Conservation (phyloP, 2,888 invertebrate species). For the Erebia aethiops region DNA sequence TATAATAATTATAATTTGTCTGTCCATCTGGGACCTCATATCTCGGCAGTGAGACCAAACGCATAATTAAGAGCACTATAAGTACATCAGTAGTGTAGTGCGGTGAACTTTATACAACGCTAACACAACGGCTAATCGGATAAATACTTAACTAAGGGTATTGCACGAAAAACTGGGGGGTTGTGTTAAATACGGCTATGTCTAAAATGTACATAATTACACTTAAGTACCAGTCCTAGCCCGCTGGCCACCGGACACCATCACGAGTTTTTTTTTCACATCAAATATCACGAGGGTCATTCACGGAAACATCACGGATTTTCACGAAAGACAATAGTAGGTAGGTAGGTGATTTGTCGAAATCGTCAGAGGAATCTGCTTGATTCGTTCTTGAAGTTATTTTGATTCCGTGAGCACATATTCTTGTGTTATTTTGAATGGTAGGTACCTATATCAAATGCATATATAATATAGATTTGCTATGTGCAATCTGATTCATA, state of each 20-base stretch:
- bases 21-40: not conserved
- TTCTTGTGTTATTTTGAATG: no score
- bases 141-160: conserved; percentile 81
- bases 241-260: conserved; percentile 15
- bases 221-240: conserved; percentile 49
- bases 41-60: conserved; percentile 4
- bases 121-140: conserved; percentile 71
- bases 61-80: conserved; percentile 16
- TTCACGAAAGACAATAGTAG: no score
- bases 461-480: no score
- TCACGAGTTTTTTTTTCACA: not conserved
- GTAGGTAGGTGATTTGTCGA: no score
- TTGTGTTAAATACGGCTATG: conserved; percentile 58
- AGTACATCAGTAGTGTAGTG: conserved; percentile 37
- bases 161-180: conserved; percentile 74
- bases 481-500: no score
- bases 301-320: no score
- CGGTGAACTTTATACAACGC: conserved; percentile 69
- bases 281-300: no score
- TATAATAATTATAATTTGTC: not conserved
- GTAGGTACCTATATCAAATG: no score
- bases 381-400: no score
- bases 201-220: conserved; percentile 80
- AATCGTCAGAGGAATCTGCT: no score
- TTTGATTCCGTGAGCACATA: no score